phyloP scores from a whole-genome alignment of 2,797 vertebrate species.

The Loris lydekkerianus region DNA sequence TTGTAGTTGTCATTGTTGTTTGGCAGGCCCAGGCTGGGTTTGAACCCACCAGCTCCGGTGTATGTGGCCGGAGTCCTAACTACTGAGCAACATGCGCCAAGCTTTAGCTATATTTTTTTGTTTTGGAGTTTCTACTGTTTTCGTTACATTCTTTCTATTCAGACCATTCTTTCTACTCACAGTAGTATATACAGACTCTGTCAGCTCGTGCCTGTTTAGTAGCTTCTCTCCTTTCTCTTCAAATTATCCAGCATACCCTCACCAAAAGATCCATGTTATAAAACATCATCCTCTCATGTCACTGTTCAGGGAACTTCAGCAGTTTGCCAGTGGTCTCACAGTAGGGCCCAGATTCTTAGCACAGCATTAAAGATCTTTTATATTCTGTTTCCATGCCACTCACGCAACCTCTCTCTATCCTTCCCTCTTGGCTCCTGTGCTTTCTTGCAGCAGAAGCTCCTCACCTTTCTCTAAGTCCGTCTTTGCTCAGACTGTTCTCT shows the following conservation, averaged over 20 bases:
- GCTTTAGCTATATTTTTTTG: not conserved
- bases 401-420: not conserved
- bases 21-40: no score
- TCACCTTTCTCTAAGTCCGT: not conserved
- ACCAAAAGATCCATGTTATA: conserved; percentile 9
- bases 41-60: no score
- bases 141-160: conserved; percentile 4
- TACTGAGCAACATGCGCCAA: no score
- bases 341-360: not conserved
- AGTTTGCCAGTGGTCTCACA: not conserved
- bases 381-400: not conserved
- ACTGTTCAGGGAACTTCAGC: conserved; percentile 9
- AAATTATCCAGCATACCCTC: not conserved
- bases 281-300: not conserved
- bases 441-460: conserved; percentile 10
- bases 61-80: no score
- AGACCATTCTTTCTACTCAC: not conserved
- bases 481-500: conserved; percentile 7
- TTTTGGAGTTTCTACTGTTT: conserved; percentile 14
- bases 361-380: not conserved
- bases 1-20: no score
- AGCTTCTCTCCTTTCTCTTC: not conserved
- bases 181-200: not conserved
- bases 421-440: not conserved
- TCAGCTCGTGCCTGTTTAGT: not conserved